These are phyloP conservation scores for Tubulanus polymorphus DNA, from an alignment of 2,888 invertebrate genomes.

Conservation along the genomic window DNA sequence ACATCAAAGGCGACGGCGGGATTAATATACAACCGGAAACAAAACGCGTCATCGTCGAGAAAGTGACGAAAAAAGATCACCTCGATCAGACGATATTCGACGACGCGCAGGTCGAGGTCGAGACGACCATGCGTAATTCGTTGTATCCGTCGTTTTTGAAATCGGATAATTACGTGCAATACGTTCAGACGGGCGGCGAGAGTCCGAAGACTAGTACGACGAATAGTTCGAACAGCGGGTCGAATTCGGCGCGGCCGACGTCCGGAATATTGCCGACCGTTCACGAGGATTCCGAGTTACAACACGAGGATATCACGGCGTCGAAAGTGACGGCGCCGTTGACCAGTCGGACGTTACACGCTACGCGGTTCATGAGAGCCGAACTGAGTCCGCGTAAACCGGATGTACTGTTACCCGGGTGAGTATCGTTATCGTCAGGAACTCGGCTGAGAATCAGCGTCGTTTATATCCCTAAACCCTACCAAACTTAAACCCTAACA, in stretches of 20 bases:
- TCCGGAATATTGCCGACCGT: slow-evolving; percentile 65
- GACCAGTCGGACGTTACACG: not conserved
- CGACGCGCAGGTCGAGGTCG: slow-evolving; percentile 76
- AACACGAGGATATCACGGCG: not conserved
- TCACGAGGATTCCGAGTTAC: slow-evolving; percentile 73
- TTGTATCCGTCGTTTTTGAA: slow-evolving; percentile 89
- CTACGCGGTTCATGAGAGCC: not conserved
- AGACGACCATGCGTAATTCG: slow-evolving; percentile 77
- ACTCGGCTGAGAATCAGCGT: too few relatives aligned
- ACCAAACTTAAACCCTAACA: too few relatives aligned
- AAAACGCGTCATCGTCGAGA: slow-evolving; percentile 64
- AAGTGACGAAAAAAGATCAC: slow-evolving; percentile 42
- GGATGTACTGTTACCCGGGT: not conserved
- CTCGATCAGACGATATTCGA: slow-evolving; percentile 80
- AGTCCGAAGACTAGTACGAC: slow-evolving; percentile 44
- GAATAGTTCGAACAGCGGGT: slow-evolving; percentile 37
- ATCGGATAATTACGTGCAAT: slow-evolving; percentile 80
- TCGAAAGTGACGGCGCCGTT: not conserved
- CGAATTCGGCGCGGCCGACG: slow-evolving; percentile 41
- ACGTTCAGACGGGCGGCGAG: slow-evolving; percentile 46
- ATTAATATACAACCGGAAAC: slow-evolving; percentile 79
- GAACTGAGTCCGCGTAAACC: not conserved
- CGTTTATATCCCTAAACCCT: too few relatives aligned
- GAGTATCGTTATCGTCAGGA: not conserved
- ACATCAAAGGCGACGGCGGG: slow-evolving; percentile 66